phyloP scores from a whole-genome alignment of 2,888 invertebrate species.

The Trissoscelio sp. region DNA sequence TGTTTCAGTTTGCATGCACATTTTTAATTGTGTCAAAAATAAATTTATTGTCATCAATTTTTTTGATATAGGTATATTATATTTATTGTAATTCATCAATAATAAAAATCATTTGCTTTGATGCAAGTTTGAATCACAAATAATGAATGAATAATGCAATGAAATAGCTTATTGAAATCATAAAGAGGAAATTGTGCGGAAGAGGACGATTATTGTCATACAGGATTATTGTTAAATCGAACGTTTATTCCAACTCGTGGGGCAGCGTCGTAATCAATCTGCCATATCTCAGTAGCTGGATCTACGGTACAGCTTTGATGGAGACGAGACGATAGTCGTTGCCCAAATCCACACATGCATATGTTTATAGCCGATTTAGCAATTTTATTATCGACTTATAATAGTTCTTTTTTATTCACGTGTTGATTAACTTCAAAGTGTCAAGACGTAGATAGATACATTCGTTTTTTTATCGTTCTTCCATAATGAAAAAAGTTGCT shows the following conservation, averaged over 20 bases:
- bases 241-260: constrained; percentile 26
- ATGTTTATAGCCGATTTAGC: constrained; percentile 46
- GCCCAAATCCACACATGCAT: constrained; percentile 41
- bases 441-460: too few species aligned
- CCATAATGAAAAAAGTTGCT: too few species aligned
- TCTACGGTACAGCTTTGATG: constrained; percentile 41
- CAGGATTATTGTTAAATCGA: constrained; percentile 44
- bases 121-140: not conserved
- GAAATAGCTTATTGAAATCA: not conserved
- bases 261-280: constrained; percentile 47
- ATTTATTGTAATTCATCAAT: too few species aligned
- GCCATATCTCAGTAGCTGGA: constrained; percentile 51
- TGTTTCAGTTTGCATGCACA: too few species aligned
- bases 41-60: too few species aligned
- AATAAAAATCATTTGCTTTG: not conserved
- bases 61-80: too few species aligned
- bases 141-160: not conserved
- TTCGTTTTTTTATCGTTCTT: too few species aligned
- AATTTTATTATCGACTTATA: constrained; percentile 37
- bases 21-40: too few species aligned
- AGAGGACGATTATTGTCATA: constrained; percentile 45
- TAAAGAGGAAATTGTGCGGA: constrained; percentile 24
- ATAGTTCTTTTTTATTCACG: not conserved
- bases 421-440: constrained; percentile 30
- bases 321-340: constrained; percentile 37